These are phyloP conservation scores for Mastigias papua DNA, from an alignment of 30 jellyfish, hydroid and myxozoan species.

Conservation along the genomic window DNA sequence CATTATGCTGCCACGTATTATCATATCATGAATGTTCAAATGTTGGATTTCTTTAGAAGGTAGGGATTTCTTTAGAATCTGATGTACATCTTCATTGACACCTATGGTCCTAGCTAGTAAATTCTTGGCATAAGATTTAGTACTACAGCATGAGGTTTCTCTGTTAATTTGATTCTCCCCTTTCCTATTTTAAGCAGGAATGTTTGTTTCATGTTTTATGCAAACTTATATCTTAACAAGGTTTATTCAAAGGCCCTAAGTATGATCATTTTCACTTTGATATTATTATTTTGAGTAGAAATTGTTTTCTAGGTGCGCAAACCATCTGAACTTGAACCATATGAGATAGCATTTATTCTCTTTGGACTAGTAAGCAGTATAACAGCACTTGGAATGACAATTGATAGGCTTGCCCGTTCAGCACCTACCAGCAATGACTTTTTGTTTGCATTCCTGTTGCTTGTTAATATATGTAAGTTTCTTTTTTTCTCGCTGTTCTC, in stretches of 20 bases:
- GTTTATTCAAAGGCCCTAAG: not conserved
- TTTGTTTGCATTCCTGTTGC: constrained; percentile 78
- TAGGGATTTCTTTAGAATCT: too few relatives aligned
- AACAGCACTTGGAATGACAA: constrained; percentile 77
- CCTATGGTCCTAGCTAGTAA: too few relatives aligned
- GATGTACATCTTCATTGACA: too few relatives aligned
- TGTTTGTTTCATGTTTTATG: too few relatives aligned
- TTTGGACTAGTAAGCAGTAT: constrained; percentile 75
- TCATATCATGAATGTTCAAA: too few relatives aligned
- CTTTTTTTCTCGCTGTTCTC: too few relatives aligned
- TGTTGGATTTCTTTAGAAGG: too few relatives aligned
- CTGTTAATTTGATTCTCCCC: too few relatives aligned
- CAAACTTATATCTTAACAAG: not conserved
- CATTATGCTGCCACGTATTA: too few relatives aligned
- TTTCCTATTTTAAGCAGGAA: too few relatives aligned
- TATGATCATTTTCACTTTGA: not conserved
- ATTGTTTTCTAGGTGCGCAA: constrained; percentile 68
- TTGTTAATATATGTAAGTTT: constrained; percentile 48
- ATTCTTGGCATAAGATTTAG: not conserved
- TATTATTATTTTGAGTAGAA: not conserved
- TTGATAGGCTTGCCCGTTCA: constrained; percentile 11
- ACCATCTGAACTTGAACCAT: constrained; percentile 76
- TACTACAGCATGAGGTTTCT: not conserved
- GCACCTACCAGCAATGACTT: constrained; percentile 39
- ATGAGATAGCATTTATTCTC: constrained; percentile 67